Base-by-base conservation (phyloP, 2,888 invertebrate genomes). In the Hirtodrosophila alboralis region DNA sequence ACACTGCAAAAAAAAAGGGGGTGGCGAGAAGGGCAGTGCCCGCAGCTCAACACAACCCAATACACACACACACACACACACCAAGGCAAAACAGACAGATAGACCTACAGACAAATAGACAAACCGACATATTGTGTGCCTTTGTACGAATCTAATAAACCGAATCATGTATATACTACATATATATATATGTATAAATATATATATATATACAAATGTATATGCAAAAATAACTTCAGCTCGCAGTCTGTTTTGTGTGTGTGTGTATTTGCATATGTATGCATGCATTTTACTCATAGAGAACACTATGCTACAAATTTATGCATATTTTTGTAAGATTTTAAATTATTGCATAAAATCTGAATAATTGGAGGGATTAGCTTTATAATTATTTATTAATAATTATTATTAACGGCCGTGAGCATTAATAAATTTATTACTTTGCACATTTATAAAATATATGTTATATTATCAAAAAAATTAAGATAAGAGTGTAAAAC, bases 61-160 rank as follows among this genome's bases (percentile, higher is more conserved):
- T 13, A 47, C 64, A 43, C 58, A 43, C 38, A 67, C 47, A 49
- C 43, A 49, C 48, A 51, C 53, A 59, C 41, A 64, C 52, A 60
- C 33, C 13, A 34, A 33, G 37, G 38, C 54, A 37, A 33, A 5
- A 61, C 44, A 48, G 28, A 53, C 61, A 71, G 58, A 58, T 47
- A 54, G 36, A 36, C 54, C 18, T 34, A 58, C 40, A 43, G 51
- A 45, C 45, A 48, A 43, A 53, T 63, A 59, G 67, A 71, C 67
- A 67, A 51, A 41, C 62, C 67, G 62, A 83, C 77, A 77, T 77
- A 81, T 84, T 76, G 85, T 85, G 28, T 66, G 84, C 78, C 78
- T 75, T 79, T 80, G 83, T 80, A 75, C 75, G 78, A 75, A 74
- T 81, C 85, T 81, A 84, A 84, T 81, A 81, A 84, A 81, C 85